phyloP scores from a whole-genome alignment of 2,113 vertebrate genomes.

The Drymodes brunneopygia region DNA sequence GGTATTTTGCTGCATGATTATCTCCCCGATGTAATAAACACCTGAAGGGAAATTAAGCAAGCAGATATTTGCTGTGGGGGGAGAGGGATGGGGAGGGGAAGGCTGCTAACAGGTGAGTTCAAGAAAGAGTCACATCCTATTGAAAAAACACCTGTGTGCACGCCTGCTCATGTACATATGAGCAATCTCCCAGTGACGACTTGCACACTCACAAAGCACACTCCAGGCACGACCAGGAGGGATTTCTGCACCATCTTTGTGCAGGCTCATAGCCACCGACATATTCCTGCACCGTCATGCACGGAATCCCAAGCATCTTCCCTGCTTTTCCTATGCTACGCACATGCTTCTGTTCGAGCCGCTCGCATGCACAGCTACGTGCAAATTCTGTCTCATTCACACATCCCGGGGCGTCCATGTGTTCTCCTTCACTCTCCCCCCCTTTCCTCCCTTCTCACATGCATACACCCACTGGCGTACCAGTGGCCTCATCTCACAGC shows the following conservation, averaged over 20 bases:
- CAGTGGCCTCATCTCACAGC: conserved; percentile 31
- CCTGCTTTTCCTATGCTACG: conserved; percentile 12
- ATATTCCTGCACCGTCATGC: conserved; percentile 55
- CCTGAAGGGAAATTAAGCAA: conserved; percentile 52
- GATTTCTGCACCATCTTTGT: conserved; percentile 43
- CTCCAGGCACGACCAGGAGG: background rate
- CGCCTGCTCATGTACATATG: background rate
- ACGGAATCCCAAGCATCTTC: conserved; percentile 44
- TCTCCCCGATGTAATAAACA: conserved; percentile 55
- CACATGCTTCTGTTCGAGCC: background rate
- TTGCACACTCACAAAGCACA: background rate
- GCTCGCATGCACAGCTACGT: background rate
- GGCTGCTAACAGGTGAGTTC: conserved; percentile 62
- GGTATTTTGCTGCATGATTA: conserved; percentile 46
- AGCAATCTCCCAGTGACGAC: background rate
- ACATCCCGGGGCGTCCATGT: conserved; percentile 47
- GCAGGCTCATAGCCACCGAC: background rate
- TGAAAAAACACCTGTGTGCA: background rate
- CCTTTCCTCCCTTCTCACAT: conserved; percentile 39
- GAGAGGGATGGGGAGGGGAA: background rate
- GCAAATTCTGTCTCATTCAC: conserved; percentile 47
- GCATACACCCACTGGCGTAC: background rate
- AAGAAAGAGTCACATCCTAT: conserved; percentile 40
- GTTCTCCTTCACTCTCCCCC: conserved; percentile 54
- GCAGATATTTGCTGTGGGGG: conserved; percentile 15